Base-by-base conservation (phyloP, 2,888 invertebrate species). In the Idaea biselata region DNA sequence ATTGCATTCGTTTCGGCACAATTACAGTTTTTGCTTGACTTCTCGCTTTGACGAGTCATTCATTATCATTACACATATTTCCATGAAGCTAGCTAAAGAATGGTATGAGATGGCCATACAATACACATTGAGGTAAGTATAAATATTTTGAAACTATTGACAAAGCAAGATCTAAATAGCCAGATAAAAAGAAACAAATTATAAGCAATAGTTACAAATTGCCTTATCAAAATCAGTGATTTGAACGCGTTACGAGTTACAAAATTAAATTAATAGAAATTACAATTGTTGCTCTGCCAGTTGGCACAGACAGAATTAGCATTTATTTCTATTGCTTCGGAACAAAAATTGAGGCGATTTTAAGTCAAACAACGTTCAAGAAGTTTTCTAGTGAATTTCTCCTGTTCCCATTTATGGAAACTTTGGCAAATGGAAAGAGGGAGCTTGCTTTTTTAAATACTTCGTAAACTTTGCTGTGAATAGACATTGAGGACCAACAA, bases 401-500 rank as follows among this genome's bases (percentile, higher is more conserved):
- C 11, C 44, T 44, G 44, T 44, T 44, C 44, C 44, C 8, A 44
- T 44, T 44, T 44, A 44, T 44, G 14, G 44, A 44, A 44, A 44
- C 44, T 44, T 25, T 25, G 25, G 25, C 25, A 25, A 25, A 25
- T 25, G 44, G 1, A 44, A 44, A 44, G 11, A 44, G 44, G 11
- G 44, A 44, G 3, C 44, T 44, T 44, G 11, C 44, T 44, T 44
- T 44, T 25, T 44, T 44, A 44, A 44, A 44, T 44, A 14, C 44
- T 44, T 11, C 6, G 3, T 44, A 44, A 44, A 44, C 44, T 14
- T 25, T 44, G 14, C 14, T 44, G 44, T 44, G 44, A 44, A 44
- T 44, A 14, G 59, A 44, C 61, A 33, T 58, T 63, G 61, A 63
- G 68, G 68, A 80, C 80, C 79, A 75, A 73, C 77, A 84, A 86